Percentiles rank a stretch among this genome's conserved stretches.
phyloP scores from a whole-genome alignment of 37 sponge, comb jelly and placozoan species.

The Oscarella lobularis region DNA sequence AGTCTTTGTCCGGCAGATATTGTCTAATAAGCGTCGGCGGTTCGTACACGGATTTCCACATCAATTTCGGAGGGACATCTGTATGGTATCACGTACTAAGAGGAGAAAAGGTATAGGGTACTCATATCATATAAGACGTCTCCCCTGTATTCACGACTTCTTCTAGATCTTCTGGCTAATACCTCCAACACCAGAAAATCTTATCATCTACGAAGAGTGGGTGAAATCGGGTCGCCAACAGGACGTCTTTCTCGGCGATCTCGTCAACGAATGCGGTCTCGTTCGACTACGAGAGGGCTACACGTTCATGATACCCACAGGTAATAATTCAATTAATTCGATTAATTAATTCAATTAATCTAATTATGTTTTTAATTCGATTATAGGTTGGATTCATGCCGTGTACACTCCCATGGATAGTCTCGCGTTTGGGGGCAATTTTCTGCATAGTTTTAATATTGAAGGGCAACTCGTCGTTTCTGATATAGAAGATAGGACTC shows the following conservation, averaged over 20 bases:
- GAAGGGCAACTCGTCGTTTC: conserved; percentile 41
- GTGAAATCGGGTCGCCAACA: conserved; percentile 35
- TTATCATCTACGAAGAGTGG: conserved; percentile 42
- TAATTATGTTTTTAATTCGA: background rate
- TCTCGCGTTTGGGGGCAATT: conserved; percentile 86
- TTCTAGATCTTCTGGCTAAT: conserved; percentile 39
- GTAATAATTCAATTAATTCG: conserved; percentile 9
- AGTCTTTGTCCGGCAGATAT: conserved; percentile 27
- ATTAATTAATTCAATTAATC: background rate
- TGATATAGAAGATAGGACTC: conserved; percentile 16
- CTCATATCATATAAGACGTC: too few relatives aligned
- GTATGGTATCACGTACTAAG: conserved; percentile 65
- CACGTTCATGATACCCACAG: conserved; percentile 65
- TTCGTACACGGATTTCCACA: conserved; percentile 70
- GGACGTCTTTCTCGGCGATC: conserved; percentile 44
- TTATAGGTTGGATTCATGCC: conserved; percentile 76
- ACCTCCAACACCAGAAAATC: conserved; percentile 49
- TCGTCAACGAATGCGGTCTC: conserved; percentile 27
- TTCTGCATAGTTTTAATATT: conserved; percentile 71
- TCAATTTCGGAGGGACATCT: conserved; percentile 74
- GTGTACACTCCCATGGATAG: conserved; percentile 80
- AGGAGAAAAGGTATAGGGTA: conserved; percentile 62
- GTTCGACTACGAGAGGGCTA: conserved; percentile 45
- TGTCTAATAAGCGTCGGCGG: conserved; percentile 72
- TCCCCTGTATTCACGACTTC: background rate